Evolutionary conservation across 2,888 invertebrate genomes (phyloP).

Genomic region (Spisula subtruncata): DNA sequence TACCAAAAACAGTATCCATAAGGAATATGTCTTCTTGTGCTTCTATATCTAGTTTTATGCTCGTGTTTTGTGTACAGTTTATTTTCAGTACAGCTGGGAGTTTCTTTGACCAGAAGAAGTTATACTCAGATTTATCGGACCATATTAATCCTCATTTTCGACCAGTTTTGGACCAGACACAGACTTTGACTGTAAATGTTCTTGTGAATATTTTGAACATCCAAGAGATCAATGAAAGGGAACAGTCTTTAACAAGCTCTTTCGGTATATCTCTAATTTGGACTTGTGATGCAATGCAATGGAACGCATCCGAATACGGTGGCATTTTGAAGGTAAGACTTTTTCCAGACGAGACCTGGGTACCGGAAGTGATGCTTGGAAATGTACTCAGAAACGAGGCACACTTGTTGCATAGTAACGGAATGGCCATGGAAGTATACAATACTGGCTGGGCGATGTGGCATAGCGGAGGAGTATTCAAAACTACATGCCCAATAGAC

Average conservation of each 20-base stretch:
- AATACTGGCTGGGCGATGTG: not conserved
- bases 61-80: not conserved
- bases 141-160: not conserved
- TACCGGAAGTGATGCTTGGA: slow-evolving; percentile 2
- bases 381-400: not conserved
- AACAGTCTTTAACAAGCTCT: not conserved
- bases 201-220: not conserved
- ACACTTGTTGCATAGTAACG: not conserved
- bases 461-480: slow-evolving; percentile 3
- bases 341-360: slow-evolving; percentile 16
- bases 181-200: not conserved
- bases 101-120: not conserved
- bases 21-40: not conserved
- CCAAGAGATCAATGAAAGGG: not conserved
- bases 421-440: not conserved
- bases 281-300: not conserved
- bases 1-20: too few species aligned
- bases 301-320: not conserved
- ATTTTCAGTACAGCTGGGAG: not conserved
- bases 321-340: not conserved
- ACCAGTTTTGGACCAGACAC: slow-evolving; percentile 34
- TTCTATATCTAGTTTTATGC: not conserved
- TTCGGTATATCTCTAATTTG: not conserved
- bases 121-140: not conserved
- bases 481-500: slow-evolving; percentile 42